A percentile compares a stretch with the other conserved stretches of the same genome.
Conservation (phyloP, 2,113 vertebrate species). For the Lethenteron camtschaticum region DNA sequence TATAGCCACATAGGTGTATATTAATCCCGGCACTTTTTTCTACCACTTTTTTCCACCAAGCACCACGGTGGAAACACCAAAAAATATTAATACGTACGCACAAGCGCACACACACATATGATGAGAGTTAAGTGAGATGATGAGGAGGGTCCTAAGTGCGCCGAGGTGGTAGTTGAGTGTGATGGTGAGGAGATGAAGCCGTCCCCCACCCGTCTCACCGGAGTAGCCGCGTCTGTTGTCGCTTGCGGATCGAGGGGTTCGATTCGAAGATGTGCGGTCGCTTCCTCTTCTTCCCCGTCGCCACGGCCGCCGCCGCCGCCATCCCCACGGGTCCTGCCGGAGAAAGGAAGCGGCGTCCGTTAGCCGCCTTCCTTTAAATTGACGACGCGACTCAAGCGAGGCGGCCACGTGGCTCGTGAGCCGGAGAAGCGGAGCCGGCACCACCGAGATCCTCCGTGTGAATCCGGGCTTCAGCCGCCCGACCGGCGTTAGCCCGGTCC, state of each 20-base stretch:
- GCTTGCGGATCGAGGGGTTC: constrained; percentile 85
- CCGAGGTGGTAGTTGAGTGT: not conserved
- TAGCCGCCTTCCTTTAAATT: too few species aligned
- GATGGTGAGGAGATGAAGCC: fast-evolving
- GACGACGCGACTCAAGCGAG: not conserved
- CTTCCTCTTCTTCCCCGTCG: constrained; percentile 86
- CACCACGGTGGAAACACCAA: too few species aligned
- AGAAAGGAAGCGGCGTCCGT: constrained; percentile 2
- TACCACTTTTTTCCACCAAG: too few species aligned
- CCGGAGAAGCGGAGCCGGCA: not conserved
- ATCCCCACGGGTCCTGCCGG: constrained; percentile 71
- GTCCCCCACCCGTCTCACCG: constrained; percentile 27
- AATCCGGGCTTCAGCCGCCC: not conserved
- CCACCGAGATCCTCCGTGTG: not conserved
- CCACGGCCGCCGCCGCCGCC: constrained; percentile 87
- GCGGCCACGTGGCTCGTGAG: not conserved
- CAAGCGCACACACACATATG: too few species aligned
- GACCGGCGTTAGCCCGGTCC: not conserved
- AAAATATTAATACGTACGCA: too few species aligned
- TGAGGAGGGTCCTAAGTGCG: too few species aligned
- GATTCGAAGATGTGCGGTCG: constrained; percentile 89
- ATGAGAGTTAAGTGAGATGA: too few species aligned
- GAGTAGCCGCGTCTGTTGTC: constrained; percentile 83
- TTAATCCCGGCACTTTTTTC: too few species aligned
- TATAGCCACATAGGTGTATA: too few species aligned